These are phyloP conservation scores for Phalloptychus januarius DNA, from an alignment of 2,797 vertebrate genomes.

Conservation along the genomic window DNA sequence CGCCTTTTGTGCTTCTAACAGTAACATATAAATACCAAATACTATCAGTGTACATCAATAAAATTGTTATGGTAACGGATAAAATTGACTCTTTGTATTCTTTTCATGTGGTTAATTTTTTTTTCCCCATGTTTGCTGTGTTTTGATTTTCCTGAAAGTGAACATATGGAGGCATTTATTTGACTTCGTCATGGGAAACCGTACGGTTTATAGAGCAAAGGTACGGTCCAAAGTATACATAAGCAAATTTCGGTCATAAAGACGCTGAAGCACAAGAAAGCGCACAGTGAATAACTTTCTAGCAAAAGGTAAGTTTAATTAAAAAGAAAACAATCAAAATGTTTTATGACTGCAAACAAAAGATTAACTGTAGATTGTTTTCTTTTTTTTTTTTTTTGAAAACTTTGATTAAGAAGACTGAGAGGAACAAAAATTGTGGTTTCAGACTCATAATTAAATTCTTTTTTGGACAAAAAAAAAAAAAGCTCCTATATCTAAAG, in stretches of 20 bases:
- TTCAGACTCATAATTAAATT: background rate
- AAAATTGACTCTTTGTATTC: background rate
- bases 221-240: background rate
- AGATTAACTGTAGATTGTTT: background rate
- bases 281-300: background rate
- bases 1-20: background rate
- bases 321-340: background rate
- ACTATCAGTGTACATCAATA: background rate
- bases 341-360: background rate
- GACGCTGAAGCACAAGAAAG: background rate
- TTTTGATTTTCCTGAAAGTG: background rate
- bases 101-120: background rate
- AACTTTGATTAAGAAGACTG: background rate
- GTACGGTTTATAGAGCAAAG: background rate
- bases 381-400: background rate
- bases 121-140: background rate
- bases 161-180: slow-evolving; percentile 21
- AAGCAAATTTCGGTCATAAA: background rate
- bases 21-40: background rate
- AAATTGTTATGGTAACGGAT: background rate
- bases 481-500: background rate
- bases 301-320: background rate
- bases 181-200: background rate
- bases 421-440: background rate
- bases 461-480: too few relatives aligned